phyloP scores from a whole-genome alignment of 1,140 invertebrate species.

The Plutomurus gul region DNA sequence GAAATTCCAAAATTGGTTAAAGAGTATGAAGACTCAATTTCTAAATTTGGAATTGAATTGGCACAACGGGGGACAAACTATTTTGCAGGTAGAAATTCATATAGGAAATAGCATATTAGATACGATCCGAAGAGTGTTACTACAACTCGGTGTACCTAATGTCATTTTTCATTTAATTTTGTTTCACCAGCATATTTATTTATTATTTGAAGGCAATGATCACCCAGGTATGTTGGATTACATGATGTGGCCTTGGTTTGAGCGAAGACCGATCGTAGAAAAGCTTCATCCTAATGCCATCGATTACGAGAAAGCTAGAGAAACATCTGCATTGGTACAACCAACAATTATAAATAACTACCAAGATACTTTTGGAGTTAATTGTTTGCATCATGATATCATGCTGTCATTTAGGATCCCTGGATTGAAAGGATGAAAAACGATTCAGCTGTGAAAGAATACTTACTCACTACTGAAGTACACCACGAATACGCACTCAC shows the following conservation, averaged over 20 bases:
- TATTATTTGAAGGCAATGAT: background rate
- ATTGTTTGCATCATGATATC: background rate
- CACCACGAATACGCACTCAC: constrained; percentile 68
- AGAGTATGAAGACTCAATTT: background rate
- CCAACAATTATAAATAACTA: background rate
- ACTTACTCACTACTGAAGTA: constrained; percentile 67
- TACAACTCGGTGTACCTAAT: background rate
- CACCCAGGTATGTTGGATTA: constrained; percentile 33
- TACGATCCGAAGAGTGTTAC: too few relatives aligned
- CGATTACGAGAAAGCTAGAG: background rate
- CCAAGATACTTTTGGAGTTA: background rate
- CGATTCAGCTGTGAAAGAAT: constrained; percentile 69
- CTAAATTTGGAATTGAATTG: constrained; percentile 70
- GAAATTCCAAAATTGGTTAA: background rate
- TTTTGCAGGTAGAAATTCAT: constrained; percentile 62
- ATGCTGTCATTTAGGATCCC: constrained; percentile 61
- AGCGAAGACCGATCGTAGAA: background rate
- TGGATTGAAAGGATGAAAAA: constrained; percentile 72
- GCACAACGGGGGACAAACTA: constrained; percentile 67
- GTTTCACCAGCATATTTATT: too few relatives aligned
- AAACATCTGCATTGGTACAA: background rate
- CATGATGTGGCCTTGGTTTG: constrained; percentile 42
- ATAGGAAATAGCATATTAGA: too few relatives aligned
- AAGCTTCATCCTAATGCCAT: background rate
- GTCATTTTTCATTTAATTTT: background rate